A percentile compares a stretch with the other conserved stretches of the same genome.
phyloP scores from a whole-genome alignment of 2,888 invertebrate species.

The Norana najaformis region DNA sequence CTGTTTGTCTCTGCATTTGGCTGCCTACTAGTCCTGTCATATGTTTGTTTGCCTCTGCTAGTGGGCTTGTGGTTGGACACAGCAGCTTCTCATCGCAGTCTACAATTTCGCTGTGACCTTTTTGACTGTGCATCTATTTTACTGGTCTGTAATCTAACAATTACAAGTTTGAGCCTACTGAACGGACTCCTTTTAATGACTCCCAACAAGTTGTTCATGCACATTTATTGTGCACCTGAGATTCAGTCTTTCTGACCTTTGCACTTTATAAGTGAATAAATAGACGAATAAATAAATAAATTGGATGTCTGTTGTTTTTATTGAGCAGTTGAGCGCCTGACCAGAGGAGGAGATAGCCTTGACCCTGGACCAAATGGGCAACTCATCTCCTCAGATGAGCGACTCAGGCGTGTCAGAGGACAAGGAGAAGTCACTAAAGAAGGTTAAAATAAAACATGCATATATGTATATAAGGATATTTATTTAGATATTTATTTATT shows the following conservation, averaged over 20 bases:
- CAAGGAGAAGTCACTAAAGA: conserved; percentile 2
- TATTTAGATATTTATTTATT: background rate
- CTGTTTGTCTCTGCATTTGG: background rate
- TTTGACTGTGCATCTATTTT: too few relatives aligned
- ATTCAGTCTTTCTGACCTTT: background rate
- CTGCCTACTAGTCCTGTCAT: background rate
- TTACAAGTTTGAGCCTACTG: too few relatives aligned
- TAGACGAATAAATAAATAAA: background rate
- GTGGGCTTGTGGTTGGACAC: too few relatives aligned
- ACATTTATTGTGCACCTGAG: background rate
- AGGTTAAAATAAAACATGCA: background rate
- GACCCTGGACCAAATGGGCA: conserved; percentile 54
- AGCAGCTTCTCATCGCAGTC: too few relatives aligned
- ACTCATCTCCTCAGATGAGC: conserved; percentile 55
- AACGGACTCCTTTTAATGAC: background rate
- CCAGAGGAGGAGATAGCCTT: conserved; percentile 34
- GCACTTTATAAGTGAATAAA: background rate
- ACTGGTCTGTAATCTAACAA: too few relatives aligned
- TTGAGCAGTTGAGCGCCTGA: background rate
- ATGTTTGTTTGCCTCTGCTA: too few relatives aligned
- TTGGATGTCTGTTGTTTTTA: background rate
- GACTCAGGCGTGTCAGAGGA: conserved; percentile 52
- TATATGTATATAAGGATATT: background rate
- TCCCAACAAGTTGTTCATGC: background rate
- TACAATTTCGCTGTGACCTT: too few relatives aligned